Base-by-base conservation (phyloP, 2,888 invertebrate species). In the Lithophane ornitopus region DNA sequence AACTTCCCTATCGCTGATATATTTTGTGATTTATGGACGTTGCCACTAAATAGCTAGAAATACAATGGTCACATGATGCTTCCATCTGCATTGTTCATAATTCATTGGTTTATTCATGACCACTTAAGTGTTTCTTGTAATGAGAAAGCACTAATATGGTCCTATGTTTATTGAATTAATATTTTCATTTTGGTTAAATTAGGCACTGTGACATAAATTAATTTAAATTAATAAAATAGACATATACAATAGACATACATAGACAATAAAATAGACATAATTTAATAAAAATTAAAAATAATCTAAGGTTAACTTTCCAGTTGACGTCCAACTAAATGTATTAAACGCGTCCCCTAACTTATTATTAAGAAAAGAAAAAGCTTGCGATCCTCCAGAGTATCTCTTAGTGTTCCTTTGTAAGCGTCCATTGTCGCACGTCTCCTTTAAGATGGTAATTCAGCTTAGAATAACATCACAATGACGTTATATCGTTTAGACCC, bases 381-480 rank as follows among this genome's bases (percentile, higher is more conserved):
- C 74, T 78, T 66, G 72, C 68, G 73, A 84, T 85, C 74, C 61
- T 77, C 84, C 78, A 84, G 84, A 87, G 87, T 89, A 89, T 87
- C 87, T 89, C 85, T 89, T 89, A 88, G 87, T 90, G 86, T 90
- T 85, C 65, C 90, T 90, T 91, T 90, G 88, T 88, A 81, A 85
- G 82, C 82, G 70, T 79, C 89, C 86, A 91, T 93, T 92, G 93
- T 92, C 84, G 87, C 80, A 85, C 80, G 79, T 88, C 84, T 90
- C 90, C 88, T 94, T 94, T 94, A 91, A 93, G 88, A 94, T 94
- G 94, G 78, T 94, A 94, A 94, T 94, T 91, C 88, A 76, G 85
- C 88, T 92, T 90, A 92, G 90, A 90, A 89, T 90, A 89, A 89
- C 87, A 85, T 87, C 81, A 89, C 87, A 88, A 87, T 89, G 85